Evolutionary conservation across 1,140 invertebrate genomes (phyloP).

Genomic region (Drosophila virilis): DNA sequence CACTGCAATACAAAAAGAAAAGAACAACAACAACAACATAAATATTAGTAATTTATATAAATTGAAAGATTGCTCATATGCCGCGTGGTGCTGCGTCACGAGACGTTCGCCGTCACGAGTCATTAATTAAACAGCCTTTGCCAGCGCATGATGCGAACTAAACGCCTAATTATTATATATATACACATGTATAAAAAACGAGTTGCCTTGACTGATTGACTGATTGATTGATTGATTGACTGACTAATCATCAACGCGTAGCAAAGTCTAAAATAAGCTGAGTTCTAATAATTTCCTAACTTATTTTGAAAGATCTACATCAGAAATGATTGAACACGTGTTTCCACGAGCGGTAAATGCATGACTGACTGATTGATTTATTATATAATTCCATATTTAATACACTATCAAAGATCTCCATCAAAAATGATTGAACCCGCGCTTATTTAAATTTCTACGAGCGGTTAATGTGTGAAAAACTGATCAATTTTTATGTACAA

Average conservation of each 20-base stretch:
- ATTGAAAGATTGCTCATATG: slow-evolving; percentile 30
- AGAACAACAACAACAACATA: background rate
- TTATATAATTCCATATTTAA: too few species aligned
- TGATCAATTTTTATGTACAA: too few species aligned
- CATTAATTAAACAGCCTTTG: slow-evolving; percentile 29
- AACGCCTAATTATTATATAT: background rate
- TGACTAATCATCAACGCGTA: background rate
- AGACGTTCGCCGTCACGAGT: slow-evolving; percentile 34
- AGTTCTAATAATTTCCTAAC: too few species aligned
- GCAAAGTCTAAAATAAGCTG: too few species aligned
- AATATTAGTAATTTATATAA: background rate
- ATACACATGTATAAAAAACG: background rate
- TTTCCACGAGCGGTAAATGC: too few species aligned
- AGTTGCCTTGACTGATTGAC: background rate
- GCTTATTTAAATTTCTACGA: too few species aligned
- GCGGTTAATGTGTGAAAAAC: too few species aligned
- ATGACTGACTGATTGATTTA: too few species aligned
- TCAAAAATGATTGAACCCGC: too few species aligned
- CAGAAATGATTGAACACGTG: too few species aligned
- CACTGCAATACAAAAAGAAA: slow-evolving; percentile 62
- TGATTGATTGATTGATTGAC: background rate
- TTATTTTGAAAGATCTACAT: too few species aligned
- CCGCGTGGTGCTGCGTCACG: slow-evolving; percentile 22
- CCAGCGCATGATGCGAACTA: slow-evolving; percentile 19
- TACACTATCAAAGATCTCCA: too few species aligned